phyloP scores from a whole-genome alignment of 2,113 vertebrate genomes.

The Megaceryle torquata region DNA sequence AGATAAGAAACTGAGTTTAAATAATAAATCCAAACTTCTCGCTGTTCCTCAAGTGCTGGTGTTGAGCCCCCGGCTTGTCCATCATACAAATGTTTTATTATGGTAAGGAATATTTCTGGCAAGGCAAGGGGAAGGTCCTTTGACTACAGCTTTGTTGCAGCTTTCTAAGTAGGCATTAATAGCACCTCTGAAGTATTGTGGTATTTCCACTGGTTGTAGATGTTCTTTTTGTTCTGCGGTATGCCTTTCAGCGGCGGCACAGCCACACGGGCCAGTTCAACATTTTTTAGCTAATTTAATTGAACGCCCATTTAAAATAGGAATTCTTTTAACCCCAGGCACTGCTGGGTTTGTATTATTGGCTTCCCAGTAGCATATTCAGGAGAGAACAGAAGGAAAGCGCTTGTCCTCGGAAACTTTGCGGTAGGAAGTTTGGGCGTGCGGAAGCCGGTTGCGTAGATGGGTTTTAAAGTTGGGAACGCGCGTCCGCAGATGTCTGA shows the following conservation, averaged over 20 bases:
- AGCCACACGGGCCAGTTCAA: background rate
- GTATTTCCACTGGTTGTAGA: background rate
- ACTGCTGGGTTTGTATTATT: background rate
- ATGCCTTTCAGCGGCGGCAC: constrained; percentile 31
- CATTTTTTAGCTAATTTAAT: constrained; percentile 55
- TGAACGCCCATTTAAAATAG: constrained; percentile 35
- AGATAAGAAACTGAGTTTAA: background rate
- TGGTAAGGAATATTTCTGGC: background rate
- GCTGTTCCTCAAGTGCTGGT: background rate
- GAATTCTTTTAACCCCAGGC: constrained; percentile 21
- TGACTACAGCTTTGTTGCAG: constrained; percentile 10
- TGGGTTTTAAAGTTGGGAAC: background rate
- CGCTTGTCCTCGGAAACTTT: background rate
- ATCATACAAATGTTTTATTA: background rate
- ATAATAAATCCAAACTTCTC: background rate
- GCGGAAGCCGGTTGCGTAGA: background rate
- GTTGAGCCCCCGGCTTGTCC: background rate
- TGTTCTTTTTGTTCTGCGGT: constrained; percentile 16
- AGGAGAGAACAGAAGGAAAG: background rate
- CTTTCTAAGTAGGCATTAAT: background rate
- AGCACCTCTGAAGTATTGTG: constrained; percentile 16
- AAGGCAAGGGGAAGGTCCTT: background rate
- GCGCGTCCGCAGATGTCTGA: background rate
- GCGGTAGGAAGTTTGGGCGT: background rate
- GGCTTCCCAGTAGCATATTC: background rate